Conservation (phyloP, 2,113 vertebrate genomes). For the Calidris pygmaea region DNA sequence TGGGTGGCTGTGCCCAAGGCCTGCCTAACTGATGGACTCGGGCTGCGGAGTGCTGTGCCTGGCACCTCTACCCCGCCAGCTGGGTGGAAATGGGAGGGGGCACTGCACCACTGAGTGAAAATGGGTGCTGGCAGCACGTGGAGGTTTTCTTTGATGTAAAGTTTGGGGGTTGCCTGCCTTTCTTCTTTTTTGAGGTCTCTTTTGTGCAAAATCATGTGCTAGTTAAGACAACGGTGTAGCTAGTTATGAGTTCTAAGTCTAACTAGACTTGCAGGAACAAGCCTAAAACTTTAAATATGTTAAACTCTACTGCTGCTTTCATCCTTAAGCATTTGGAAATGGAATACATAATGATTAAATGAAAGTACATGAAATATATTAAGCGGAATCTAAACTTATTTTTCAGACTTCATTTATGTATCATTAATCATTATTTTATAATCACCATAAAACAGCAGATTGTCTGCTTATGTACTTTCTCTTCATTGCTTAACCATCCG, state of each 20-base stretch:
- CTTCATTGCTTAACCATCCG: neutral
- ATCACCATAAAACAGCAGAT: neutral
- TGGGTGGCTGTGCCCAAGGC: neutral
- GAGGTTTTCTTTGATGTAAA: neutral
- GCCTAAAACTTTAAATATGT: neutral
- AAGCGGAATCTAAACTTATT: neutral
- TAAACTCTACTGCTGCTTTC: neutral
- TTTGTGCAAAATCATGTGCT: neutral
- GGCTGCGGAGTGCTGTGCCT: neutral
- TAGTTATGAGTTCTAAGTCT: neutral
- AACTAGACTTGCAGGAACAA: neutral
- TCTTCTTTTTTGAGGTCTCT: neutral
- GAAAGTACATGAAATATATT: neutral
- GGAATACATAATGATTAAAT: neutral
- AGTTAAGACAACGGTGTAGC: neutral
- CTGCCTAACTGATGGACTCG: accelerated
- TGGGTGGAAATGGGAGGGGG: too few species aligned
- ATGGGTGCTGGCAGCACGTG: neutral
- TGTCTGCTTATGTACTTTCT: neutral
- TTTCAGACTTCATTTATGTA: neutral
- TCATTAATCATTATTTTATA: neutral
- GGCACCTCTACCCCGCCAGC: too few species aligned
- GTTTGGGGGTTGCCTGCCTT: neutral
- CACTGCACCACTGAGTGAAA: accelerated
- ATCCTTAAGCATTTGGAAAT: neutral